Conservation (phyloP, 53 echinoderm and acorn worm species). For the Antedon mediterranea region DNA sequence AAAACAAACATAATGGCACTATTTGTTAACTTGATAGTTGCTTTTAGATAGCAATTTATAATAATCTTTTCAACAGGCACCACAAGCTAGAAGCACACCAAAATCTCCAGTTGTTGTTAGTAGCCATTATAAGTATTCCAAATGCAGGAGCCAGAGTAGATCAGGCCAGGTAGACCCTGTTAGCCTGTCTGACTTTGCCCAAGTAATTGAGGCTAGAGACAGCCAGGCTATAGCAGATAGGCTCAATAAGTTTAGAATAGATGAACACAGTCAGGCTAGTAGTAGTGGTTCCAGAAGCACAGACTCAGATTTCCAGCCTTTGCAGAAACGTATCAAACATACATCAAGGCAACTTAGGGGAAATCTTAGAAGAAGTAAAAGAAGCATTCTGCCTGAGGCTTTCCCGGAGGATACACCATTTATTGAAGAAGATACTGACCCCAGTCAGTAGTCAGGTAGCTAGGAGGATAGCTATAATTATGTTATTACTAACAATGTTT, state of each 20-base stretch:
- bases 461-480: background rate
- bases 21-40: no score
- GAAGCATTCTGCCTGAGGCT: background rate
- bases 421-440: background rate
- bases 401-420: background rate
- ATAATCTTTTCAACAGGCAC: background rate
- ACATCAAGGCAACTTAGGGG: background rate
- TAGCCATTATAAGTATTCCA: background rate
- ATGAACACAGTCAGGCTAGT: background rate
- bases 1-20: no score
- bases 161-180: no score
- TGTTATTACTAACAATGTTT: no score
- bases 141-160: background rate
- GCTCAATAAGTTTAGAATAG: background rate
- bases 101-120: background rate
- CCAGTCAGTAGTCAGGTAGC: background rate
- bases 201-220: background rate
- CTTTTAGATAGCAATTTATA: no score
- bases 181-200: no score
- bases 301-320: background rate
- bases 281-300: slow-evolving; percentile 37
- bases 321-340: background rate
- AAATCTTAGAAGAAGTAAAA: background rate
- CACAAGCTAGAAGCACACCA: background rate
- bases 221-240: background rate